These are phyloP conservation scores for Oedothorax gibbosus DNA, from an alignment of 1,140 invertebrate species.

Conservation along the genomic window DNA sequence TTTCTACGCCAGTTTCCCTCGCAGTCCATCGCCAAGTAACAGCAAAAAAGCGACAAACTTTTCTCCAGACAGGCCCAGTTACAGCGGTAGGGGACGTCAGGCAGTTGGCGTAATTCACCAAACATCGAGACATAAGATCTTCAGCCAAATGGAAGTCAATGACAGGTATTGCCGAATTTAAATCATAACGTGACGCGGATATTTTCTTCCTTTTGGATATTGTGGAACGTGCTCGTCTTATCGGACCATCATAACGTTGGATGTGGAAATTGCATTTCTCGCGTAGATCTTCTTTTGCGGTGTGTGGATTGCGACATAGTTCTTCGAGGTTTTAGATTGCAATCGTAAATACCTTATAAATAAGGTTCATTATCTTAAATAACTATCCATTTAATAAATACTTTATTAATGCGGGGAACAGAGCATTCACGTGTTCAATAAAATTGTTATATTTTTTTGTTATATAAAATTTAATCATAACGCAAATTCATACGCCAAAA, in stretches of 20 bases:
- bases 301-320: not conserved
- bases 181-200: constrained; percentile 59
- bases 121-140: constrained; percentile 57
- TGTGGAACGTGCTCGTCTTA: constrained; percentile 52
- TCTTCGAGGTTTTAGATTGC: not conserved
- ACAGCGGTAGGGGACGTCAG: constrained; percentile 49
- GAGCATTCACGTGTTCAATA: too few species aligned
- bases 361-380: too few species aligned
- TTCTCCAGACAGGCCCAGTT: too few species aligned
- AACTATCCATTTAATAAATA: too few species aligned
- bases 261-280: constrained; percentile 20
- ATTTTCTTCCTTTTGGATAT: constrained; percentile 48
- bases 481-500: too few species aligned
- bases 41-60: too few species aligned
- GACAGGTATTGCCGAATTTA: constrained; percentile 60
- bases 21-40: not conserved
- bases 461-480: too few species aligned
- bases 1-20: constrained; percentile 22
- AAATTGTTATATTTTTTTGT: too few species aligned
- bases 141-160: constrained; percentile 53
- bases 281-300: not conserved
- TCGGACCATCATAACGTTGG: constrained; percentile 5
- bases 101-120: constrained; percentile 54
- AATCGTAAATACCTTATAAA: too few species aligned
- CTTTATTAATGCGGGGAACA: too few species aligned